phyloP scores from a whole-genome alignment of 2,888 invertebrate species.

The Entomobrya multifasciata region DNA sequence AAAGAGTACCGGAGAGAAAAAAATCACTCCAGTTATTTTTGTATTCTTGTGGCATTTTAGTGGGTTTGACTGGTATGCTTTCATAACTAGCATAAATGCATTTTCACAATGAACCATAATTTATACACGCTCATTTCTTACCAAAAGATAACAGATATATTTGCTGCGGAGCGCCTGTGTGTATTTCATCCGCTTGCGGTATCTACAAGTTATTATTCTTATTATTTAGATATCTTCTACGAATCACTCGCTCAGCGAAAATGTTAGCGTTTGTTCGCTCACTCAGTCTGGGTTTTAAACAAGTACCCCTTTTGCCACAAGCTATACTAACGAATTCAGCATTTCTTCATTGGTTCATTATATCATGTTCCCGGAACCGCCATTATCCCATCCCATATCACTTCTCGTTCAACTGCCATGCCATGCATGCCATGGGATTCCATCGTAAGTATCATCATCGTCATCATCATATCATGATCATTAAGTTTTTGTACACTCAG shows the following conservation, averaged over 20 bases:
- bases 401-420: background rate
- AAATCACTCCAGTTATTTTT: slow-evolving; percentile 17
- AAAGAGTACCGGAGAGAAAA: background rate
- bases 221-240: background rate
- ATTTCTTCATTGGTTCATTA: background rate
- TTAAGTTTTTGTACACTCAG: slow-evolving; percentile 5
- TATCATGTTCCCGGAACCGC: too few species aligned
- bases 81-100: slow-evolving; percentile 1
- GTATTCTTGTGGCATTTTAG: background rate
- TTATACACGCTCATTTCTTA: slow-evolving; percentile 37
- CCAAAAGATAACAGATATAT: slow-evolving; percentile 3
- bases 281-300: background rate
- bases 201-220: slow-evolving; percentile 20
- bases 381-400: too few species aligned
- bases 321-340: too few species aligned
- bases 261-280: background rate
- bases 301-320: slow-evolving; percentile 13
- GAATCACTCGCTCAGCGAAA: slow-evolving; percentile 33
- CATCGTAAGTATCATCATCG: background rate
- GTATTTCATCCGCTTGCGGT: slow-evolving; percentile 27
- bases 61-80: background rate
- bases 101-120: slow-evolving; percentile 39
- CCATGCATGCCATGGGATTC: background rate
- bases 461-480: too few species aligned
- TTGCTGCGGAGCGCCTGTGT: background rate